Evolutionary conservation across 1,140 invertebrate species (phyloP).

Genomic region (Tenebrio molitor): DNA sequence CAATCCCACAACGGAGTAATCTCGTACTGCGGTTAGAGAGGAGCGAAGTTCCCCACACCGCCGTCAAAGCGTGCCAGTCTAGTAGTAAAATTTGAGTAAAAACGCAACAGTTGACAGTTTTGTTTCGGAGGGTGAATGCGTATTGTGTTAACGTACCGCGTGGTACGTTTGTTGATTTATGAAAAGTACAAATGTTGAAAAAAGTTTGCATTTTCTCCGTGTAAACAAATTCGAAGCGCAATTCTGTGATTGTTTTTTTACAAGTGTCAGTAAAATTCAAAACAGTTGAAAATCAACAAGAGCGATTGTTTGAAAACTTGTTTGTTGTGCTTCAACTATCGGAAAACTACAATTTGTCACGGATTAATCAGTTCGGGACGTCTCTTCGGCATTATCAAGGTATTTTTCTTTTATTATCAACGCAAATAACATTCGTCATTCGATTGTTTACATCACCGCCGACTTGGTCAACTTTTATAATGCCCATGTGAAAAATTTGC

Average conservation of each 20-base stretch:
- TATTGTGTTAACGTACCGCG: conserved; percentile 26
- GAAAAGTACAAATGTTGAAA: background rate
- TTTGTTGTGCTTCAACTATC: conserved; percentile 25
- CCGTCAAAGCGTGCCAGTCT: background rate
- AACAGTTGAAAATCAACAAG: background rate
- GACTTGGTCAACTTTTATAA: conserved; percentile 15
- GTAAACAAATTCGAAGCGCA: background rate
- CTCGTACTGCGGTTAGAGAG: conserved; percentile 2
- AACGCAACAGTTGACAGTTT: conserved; percentile 53
- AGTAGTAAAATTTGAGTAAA: background rate
- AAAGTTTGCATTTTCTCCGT: background rate
- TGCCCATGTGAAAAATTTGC: background rate
- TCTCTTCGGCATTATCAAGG: conserved; percentile 26
- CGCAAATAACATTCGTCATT: too few relatives aligned
- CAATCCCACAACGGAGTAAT: too few relatives aligned
- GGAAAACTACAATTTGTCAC: conserved; percentile 21
- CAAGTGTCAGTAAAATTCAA: conserved; percentile 10
- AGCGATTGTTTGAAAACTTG: conserved; percentile 23
- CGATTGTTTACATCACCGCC: background rate
- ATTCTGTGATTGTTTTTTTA: conserved; percentile 6
- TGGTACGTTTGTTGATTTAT: conserved; percentile 7
- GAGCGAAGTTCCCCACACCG: background rate
- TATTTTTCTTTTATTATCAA: too few relatives aligned
- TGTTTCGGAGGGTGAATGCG: conserved; percentile 44
- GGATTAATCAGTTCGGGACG: conserved; percentile 24